Base-by-base conservation (phyloP, 64 coral and sea anemone genomes). In the Pachyseris speciosa region DNA sequence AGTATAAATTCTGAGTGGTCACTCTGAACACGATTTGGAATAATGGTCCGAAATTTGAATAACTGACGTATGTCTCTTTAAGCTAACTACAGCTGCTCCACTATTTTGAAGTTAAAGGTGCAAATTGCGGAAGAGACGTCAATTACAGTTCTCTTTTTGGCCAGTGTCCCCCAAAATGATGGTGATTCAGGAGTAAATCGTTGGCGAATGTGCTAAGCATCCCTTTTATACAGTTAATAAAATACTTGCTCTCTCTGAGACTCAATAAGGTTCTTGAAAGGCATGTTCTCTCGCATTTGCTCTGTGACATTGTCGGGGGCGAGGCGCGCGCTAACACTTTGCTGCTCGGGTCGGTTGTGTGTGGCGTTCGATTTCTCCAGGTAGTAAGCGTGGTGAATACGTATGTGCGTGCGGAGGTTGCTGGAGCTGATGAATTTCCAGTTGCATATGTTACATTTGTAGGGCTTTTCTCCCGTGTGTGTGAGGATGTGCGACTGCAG, bases 361-460 rank as follows among this genome's bases (percentile, higher is more conserved):
- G 75, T 72, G n/a, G 81, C 77, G 30, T 67, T 81, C 5, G 90
- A 28, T 72, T 97, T 97, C 70, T 97, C 95, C 38, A 91, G 77
- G 49, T 85, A 97, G 51, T 97, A 97, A 0, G 97, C 89, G 75
- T 99, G 97, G 34, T 99, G 97, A 49, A 99, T 99, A 11, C 97
- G 90, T 64, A 99, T 99, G 36, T 99, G 97, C 31, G 97, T 99
- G 8, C 97, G 93, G 5, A 99, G 68, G 31, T 99, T 99, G 49
- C 97, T 99, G 0, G 97, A 99, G 12, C 93, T 95, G 86, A 99
- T 99, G 58, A 99, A 99, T 77, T 95, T 99, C 97, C 97, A 99
- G 83, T 93, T 99, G 45, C 97, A 99, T 36, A 95, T 99, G n/a
- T 85, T 93, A 27, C 97, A 99, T 44, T 99, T 95, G 86, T 99